Base-by-base conservation (phyloP, 2,888 invertebrate genomes). In the Conops quadrifasciatus region DNA sequence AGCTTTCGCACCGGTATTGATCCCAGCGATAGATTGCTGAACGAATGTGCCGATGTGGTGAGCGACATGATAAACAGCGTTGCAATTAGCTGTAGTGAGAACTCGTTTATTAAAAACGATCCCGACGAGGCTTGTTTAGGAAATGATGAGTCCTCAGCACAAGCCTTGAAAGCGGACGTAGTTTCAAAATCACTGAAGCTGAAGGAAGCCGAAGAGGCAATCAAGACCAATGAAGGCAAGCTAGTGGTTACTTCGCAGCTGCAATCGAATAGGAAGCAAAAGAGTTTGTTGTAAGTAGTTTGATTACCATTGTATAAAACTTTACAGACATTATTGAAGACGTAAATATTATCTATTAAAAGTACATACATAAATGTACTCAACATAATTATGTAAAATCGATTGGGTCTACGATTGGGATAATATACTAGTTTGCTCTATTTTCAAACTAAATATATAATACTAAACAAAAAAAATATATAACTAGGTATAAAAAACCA, bases 1-100 rank as follows among this genome's bases (percentile, higher is more conserved):
- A 70, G 76, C 5, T 86, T 86, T 72, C 80, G 79, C 4, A 71
- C 77, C 43, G 72, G 78, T 21, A 30, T 78, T 1, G 71, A 74
- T 24, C 70, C 77, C 0, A 74, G 72, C 19, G 70, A 78, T 47
- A 69, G 73, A 11, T 28, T 75, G 0, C 71, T 78, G n/a, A 75
- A 76, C 9, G 81, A 87, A 47, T 83, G 86, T 80, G 83, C 83
- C 9, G 83, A 85, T 56, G 78, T 90, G 30, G 75, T 91, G 59
- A 80, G 86, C 43, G 87, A 89, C 73, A 87, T 91, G 77, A 81
- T 91, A 68, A 87, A 88, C 75, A 87, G 89, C n/a, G 88, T 91
- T 45, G 89, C 90, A 80, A 88, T 90, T 51, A 88, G 88, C 77
- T 85, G 89, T 78, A 85, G 88, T 71, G 89, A 89, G 80, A 88